Conservation (phyloP, 2,797 vertebrate genomes). For the Luscinia megarhynchos region DNA sequence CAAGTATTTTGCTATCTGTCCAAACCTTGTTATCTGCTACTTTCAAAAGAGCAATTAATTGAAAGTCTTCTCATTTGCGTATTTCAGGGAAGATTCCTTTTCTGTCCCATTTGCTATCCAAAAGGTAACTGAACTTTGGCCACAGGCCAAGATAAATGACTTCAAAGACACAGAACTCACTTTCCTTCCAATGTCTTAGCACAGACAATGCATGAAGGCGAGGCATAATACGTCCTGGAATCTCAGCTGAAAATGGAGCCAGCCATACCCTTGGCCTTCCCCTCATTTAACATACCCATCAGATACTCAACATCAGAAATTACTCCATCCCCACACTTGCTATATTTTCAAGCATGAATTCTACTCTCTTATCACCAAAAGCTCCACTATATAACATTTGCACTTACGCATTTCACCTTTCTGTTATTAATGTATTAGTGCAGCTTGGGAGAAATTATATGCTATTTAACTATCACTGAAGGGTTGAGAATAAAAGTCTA, state of each 20-base stretch:
- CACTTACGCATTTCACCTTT: neutral
- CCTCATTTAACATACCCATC: neutral
- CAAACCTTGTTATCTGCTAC: neutral
- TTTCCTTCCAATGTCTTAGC: neutral
- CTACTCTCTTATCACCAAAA: neutral
- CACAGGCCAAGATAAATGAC: neutral
- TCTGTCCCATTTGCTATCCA: neutral
- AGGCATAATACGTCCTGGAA: fast-evolving
- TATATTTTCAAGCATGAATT: neutral
- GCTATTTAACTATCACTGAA: neutral
- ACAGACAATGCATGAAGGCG: neutral
- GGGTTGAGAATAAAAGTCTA: neutral
- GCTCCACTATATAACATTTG: neutral
- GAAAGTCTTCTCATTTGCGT: neutral
- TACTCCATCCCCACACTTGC: neutral
- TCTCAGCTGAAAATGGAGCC: neutral
- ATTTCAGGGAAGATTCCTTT: neutral
- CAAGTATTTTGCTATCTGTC: neutral
- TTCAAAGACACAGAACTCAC: neutral
- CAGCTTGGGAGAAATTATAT: neutral
- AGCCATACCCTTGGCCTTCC: neutral
- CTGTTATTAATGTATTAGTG: neutral
- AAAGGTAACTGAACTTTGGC: neutral
- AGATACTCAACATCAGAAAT: neutral
- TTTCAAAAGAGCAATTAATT: neutral